phyloP scores from a whole-genome alignment of 1,140 invertebrate species.

The Drosophila leontia region DNA sequence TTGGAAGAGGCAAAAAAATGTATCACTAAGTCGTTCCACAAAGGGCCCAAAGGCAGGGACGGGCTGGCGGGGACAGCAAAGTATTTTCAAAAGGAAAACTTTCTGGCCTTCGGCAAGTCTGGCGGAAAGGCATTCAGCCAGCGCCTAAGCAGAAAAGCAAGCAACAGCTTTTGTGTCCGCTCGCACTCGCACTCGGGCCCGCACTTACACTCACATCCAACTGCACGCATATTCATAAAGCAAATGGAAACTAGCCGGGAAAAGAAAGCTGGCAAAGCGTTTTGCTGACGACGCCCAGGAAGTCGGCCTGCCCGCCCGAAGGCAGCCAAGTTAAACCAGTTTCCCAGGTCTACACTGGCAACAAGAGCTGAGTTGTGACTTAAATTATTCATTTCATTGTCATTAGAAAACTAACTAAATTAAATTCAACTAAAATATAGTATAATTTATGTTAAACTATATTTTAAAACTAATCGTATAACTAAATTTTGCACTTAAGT shows the following conservation, averaged over 20 bases:
- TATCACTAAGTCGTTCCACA: conserved; percentile 47
- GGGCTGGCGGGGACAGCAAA: conserved; percentile 4
- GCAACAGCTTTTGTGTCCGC: conserved; percentile 59
- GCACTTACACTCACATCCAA: conserved; percentile 1
- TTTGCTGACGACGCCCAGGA: conserved; percentile 59
- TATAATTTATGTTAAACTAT: not conserved
- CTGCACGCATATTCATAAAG: conserved; percentile 57
- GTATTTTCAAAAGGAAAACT: conserved; percentile 60
- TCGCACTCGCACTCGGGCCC: conserved; percentile 25
- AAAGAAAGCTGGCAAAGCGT: conserved; percentile 63
- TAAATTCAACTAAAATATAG: not conserved
- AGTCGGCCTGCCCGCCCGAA: conserved; percentile 28
- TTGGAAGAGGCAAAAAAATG: conserved; percentile 52
- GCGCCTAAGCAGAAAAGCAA: conserved; percentile 72
- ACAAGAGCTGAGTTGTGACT: not conserved
- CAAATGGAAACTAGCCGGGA: conserved; percentile 67
- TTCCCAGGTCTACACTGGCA: conserved; percentile 8
- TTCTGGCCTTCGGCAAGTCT: conserved; percentile 52
- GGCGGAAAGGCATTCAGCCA: conserved; percentile 72
- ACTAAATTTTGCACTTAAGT: too few species aligned
- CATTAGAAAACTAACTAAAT: not conserved
- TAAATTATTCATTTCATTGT: not conserved
- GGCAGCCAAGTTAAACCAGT: conserved; percentile 28
- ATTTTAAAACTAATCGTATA: not conserved
- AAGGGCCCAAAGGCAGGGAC: conserved; percentile 34